Evolutionary conservation across 2,888 invertebrate genomes (phyloP).

Genomic region (Alsophila aescularia): DNA sequence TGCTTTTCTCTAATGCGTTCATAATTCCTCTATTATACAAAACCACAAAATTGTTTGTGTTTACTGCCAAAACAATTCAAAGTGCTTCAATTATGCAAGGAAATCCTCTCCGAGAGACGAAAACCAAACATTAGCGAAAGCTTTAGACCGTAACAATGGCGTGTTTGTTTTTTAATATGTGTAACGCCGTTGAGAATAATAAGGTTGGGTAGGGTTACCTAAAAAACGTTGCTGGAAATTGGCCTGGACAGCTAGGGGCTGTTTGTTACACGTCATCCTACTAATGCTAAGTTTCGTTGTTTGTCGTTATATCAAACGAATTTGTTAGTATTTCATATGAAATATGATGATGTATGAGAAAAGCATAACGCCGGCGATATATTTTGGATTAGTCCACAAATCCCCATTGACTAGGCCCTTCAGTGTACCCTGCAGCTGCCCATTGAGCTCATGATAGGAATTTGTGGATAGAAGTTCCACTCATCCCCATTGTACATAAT

Average conservation of each 20-base stretch:
- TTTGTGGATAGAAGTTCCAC: too few species aligned
- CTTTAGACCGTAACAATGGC: slow-evolving; percentile 21
- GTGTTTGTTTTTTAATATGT: slow-evolving; percentile 40
- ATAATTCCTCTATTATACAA: neutral
- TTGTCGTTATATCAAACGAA: neutral
- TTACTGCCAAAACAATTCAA: neutral
- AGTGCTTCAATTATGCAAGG: slow-evolving; percentile 14
- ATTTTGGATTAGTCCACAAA: too few species aligned
- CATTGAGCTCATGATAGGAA: too few species aligned
- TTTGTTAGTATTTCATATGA: neutral
- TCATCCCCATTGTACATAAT: too few species aligned
- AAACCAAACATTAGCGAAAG: slow-evolving; percentile 25
- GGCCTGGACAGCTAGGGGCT: slow-evolving; percentile 17
- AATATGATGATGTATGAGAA: too few species aligned
- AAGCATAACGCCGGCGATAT: too few species aligned
- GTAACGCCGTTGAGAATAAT: slow-evolving; percentile 43
- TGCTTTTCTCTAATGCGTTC: neutral
- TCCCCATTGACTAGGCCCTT: too few species aligned
- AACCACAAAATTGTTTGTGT: neutral
- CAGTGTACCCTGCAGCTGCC: too few species aligned
- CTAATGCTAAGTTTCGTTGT: slow-evolving; percentile 4
- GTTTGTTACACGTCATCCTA: slow-evolving; percentile 22
- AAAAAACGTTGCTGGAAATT: slow-evolving; percentile 38
- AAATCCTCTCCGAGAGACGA: slow-evolving; percentile 12
- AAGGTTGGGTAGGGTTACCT: slow-evolving; percentile 39